Evolutionary conservation across 2,888 invertebrate genomes (phyloP).

Genomic region (Noctua janthe): DNA sequence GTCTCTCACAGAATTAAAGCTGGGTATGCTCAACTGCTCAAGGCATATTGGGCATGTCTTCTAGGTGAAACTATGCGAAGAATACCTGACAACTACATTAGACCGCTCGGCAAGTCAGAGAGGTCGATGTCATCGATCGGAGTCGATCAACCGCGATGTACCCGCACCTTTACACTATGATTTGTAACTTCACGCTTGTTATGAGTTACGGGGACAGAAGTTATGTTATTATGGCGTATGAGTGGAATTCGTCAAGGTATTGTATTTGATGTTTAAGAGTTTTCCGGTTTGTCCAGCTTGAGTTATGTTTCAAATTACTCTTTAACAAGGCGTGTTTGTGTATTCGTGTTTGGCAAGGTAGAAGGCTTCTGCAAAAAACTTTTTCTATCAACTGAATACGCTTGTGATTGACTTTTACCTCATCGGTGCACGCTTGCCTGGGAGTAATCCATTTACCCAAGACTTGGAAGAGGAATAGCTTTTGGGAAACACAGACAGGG

Average conservation of each 20-base stretch:
- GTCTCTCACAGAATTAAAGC: neutral
- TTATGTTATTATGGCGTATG: slow-evolving; percentile 1
- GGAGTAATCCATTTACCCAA: neutral
- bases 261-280: slow-evolving; percentile 4
- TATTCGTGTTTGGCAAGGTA: neutral
- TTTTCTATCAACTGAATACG: neutral
- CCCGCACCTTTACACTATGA: slow-evolving; percentile 6
- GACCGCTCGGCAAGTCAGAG: neutral
- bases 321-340: neutral
- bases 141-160: neutral
- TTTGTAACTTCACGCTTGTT: slow-evolving; percentile 15
- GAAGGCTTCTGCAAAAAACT: neutral
- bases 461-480: neutral
- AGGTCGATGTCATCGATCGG: neutral
- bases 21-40: neutral
- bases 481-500: neutral
- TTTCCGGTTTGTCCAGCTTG: slow-evolving; percentile 11
- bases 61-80: neutral
- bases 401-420: neutral
- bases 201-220: slow-evolving; percentile 19
- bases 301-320: slow-evolving; percentile 6
- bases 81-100: neutral
- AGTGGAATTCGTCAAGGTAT: slow-evolving; percentile 23
- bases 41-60: neutral
- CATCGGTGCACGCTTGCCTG: neutral